Evolutionary conservation across 2,888 invertebrate genomes (phyloP).

Genomic region (Leucoma salicis): DNA sequence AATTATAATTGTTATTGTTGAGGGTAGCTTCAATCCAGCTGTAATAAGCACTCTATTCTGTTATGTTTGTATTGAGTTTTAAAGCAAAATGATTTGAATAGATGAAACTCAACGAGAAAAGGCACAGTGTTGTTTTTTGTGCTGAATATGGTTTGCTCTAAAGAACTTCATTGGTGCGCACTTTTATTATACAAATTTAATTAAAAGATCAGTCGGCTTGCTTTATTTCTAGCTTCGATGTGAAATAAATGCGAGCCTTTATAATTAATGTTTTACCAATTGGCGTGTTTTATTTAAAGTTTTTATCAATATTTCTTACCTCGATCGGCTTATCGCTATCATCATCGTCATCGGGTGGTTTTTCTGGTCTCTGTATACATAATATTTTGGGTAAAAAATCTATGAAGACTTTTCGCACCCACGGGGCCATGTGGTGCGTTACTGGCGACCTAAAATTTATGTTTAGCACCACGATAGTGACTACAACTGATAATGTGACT

Average conservation of each 20-base stretch:
- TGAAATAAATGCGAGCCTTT: slow-evolving; percentile 32
- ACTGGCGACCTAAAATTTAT: slow-evolving; percentile 96
- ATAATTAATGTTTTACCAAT: slow-evolving; percentile 45
- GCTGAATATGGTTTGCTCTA: slow-evolving; percentile 50
- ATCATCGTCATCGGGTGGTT: slow-evolving; percentile 86
- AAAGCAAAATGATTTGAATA: slow-evolving; percentile 67
- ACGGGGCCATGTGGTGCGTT: slow-evolving; percentile 95
- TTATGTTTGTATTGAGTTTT: slow-evolving; percentile 68
- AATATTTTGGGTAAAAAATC: slow-evolving; percentile 92
- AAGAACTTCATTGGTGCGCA: slow-evolving; percentile 60
- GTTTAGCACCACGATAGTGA: slow-evolving; percentile 96
- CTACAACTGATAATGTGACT: slow-evolving; percentile 95
- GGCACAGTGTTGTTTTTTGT: slow-evolving; percentile 57
- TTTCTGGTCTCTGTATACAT: slow-evolving; percentile 93
- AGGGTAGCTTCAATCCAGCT: slow-evolving; percentile 48
- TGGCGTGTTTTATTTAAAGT: slow-evolving; percentile 27
- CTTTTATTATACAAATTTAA: slow-evolving; percentile 68
- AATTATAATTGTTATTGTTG: slow-evolving; percentile 76
- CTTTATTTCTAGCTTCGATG: slow-evolving; percentile 42
- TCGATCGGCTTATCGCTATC: slow-evolving; percentile 75
- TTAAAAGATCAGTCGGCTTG: slow-evolving; percentile 48
- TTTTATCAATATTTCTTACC: slow-evolving; percentile 50
- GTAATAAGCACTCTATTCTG: slow-evolving; percentile 64
- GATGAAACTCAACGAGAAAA: slow-evolving; percentile 60
- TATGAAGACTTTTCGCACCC: slow-evolving; percentile 94